Base-by-base conservation (phyloP, 2,113 vertebrate species). In the Etia nguti region DNA sequence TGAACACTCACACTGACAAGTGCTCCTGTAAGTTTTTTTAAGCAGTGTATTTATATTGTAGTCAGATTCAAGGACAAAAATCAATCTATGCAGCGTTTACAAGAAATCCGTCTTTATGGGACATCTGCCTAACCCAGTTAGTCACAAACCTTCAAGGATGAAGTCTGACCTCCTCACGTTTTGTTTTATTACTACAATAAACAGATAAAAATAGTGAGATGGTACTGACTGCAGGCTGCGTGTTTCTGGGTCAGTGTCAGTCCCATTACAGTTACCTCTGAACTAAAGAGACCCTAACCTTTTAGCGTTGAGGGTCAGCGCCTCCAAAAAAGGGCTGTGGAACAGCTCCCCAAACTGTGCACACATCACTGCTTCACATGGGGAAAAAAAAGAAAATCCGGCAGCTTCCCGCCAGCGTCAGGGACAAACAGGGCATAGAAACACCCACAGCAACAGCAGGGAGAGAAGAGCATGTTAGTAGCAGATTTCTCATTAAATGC, bases 181-280 rank as follows among this genome's bases (percentile, higher is more conserved):
- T 59, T 86, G 22, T 65, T 75, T 82, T n/a, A 11, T 36, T n/a
- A 26, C 4, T 36, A 59, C 29, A 26, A 22, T 22, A 52, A 81
- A 80, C 52, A 83, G 34, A 60, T 6, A n/a, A 55, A 18, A 52
- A 57, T 1, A 22, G 55, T 36, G 29, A 65, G 73, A 79, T 55
- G 41, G 83, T 81, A 82, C 2, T 36, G 55, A 81, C 80, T 55
- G 20, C 41, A 24, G 52, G 68, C 82, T 62, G 24, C n/a, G 1
- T 73, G 83, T 88, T 94, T 94, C 90, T 90, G 82, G 92, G 94
- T 93, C 92, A 93, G 29, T 48, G 77, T 90, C 86, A 62, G 18
- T 15, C 5, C 46, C 86, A 73, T 60, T 18, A 52, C 88, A 31
- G 75, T 84, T 29, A 41, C 29, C 6, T n/a, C 60, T 80, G 81